These are phyloP conservation scores for Cassiopea xamachana DNA, from an alignment of 30 jellyfish, hydroid and myxozoan species.

Conservation along the genomic window DNA sequence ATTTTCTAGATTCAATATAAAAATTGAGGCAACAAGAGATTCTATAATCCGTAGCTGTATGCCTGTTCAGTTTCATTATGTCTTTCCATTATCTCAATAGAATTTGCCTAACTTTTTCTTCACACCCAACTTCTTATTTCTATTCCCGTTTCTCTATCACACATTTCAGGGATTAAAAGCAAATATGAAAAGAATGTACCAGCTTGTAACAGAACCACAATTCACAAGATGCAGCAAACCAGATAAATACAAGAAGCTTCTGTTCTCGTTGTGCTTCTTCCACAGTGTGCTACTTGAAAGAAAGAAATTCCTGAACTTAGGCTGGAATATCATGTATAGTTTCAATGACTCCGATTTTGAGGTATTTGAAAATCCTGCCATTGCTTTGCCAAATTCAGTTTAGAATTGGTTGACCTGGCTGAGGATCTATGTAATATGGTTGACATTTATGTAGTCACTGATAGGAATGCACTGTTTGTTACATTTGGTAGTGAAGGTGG, in stretches of 20 bases:
- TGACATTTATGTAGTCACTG: no score
- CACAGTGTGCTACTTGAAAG: constrained; percentile 96
- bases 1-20: no score
- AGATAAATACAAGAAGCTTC: constrained; percentile 92
- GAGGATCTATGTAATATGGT: no score
- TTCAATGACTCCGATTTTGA: constrained; percentile 98
- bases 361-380: constrained; percentile 32
- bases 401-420: no score
- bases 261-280: constrained; percentile 96
- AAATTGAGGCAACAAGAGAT: no score
- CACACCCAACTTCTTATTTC: background rate
- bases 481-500: no score
- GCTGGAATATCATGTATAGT: constrained; percentile 98
- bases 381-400: background rate
- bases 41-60: no score
- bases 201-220: constrained; percentile 95
- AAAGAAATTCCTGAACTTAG: constrained; percentile 94
- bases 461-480: no score
- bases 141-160: background rate
- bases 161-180: constrained; percentile 92
- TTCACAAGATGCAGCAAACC: constrained; percentile 88
- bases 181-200: constrained; percentile 97
- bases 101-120: no score
- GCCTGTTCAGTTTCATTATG: no score
- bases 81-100: no score